These are phyloP conservation scores for Pachydiplax longipennis DNA, from an alignment of 2,888 invertebrate species.

Conservation along the genomic window DNA sequence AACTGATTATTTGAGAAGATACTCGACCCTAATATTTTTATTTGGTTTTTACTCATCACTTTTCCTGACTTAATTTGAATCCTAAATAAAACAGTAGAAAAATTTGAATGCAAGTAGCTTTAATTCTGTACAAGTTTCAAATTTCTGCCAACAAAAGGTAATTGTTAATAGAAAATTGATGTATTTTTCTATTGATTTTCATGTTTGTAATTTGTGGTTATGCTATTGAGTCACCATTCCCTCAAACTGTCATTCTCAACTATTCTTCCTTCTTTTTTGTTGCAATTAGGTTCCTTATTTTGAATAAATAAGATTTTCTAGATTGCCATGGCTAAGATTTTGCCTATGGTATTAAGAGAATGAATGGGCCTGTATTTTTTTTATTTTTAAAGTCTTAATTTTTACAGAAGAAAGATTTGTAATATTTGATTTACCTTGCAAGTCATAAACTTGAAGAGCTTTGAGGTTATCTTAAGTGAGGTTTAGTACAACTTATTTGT, in stretches of 20 bases:
- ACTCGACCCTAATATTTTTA: not conserved
- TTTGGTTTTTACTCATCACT: constrained; percentile 20
- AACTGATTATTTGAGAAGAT: not conserved
- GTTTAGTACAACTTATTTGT: constrained; percentile 30
- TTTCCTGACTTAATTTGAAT: not conserved
- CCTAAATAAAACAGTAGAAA: not conserved
- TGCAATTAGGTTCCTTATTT: constrained; percentile 23
- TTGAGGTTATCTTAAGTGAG: constrained; percentile 22
- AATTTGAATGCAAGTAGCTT: not conserved
- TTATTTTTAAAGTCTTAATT: not conserved
- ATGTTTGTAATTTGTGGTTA: constrained; percentile 15
- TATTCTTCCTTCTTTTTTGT: not conserved
- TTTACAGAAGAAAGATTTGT: not conserved
- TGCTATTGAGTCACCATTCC: constrained; percentile 20
- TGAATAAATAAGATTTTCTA: not conserved
- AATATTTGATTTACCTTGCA: not conserved
- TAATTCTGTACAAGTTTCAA: not conserved
- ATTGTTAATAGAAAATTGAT: not conserved
- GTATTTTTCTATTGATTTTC: constrained; percentile 37
- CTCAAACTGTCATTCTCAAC: not conserved
- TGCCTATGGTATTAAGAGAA: not conserved
- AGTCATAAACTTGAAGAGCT: constrained; percentile 19
- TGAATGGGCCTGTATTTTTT: not conserved
- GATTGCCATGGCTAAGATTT: not conserved
- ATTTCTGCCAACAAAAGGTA: constrained; percentile 4